Base-by-base conservation (phyloP, 2,113 vertebrate species). In the Otus sunia region DNA sequence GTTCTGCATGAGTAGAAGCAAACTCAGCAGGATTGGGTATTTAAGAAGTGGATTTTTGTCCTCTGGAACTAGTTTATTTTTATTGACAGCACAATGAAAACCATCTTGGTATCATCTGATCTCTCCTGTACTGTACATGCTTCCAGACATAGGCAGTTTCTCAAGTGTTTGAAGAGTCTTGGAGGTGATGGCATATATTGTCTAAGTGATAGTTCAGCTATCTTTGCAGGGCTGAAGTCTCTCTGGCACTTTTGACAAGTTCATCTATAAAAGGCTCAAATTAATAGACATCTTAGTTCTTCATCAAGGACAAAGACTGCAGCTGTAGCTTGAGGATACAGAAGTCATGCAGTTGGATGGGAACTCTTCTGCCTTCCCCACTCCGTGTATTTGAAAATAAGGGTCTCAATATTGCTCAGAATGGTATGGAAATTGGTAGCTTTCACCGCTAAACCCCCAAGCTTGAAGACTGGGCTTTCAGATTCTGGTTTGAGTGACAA, bases 11-110 rank as follows among this genome's bases (percentile, higher is more conserved):
- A 78, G 30, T 2, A 78, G 16, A 68, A 86, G 5, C 2, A 55
- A 64, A 4, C 2, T 78, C 56, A 30, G 5, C 16, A 56, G 29
- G 47, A 18, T 0, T 39, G 15, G 12, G 25, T 16, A 26, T 21
- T 83, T 41, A 60, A 53, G 13, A 86, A 59, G 9, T 43, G 32
- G 30, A 32, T 56, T 69, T 67, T 63, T 49, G 30, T 39, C 10
- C 12, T 45, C 49, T 68, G 29, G 18, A 29, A 56, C 13, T 63
- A 53, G 74, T 22, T 23, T 11, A 18, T 14, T 86, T 77, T 82
- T 76, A 15, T 71, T 95, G 36, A 71, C 26, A 41, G 11, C 3
- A 58, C 26, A 83, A 22, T 25, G 59, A 41, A 81, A 85, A 27
- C 3, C 41, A 11, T 47, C 43, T 17, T 17, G 20, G 14, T 34